Percentiles rank a stretch among this genome's conserved stretches.
phyloP scores from a whole-genome alignment of 1,140 invertebrate genomes.

The Neelides sp. region DNA sequence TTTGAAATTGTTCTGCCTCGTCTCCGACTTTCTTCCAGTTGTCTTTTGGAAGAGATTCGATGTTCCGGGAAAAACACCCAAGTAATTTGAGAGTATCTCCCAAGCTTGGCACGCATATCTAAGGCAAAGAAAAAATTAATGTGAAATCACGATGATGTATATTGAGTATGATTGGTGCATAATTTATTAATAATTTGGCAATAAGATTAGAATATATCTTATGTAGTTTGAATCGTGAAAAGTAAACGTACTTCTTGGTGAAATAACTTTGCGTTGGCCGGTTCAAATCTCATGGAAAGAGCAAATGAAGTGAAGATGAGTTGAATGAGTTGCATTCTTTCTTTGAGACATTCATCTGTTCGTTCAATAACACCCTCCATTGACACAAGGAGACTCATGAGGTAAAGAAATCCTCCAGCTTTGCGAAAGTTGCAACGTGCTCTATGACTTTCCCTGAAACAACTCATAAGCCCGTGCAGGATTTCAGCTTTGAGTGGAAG shows the following conservation, averaged over 20 bases:
- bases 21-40: constrained; percentile 53
- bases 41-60: constrained; percentile 43
- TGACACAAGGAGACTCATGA: constrained; percentile 87
- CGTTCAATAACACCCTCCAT: constrained; percentile 64
- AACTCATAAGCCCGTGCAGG: constrained; percentile 72
- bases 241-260: constrained; percentile 76
- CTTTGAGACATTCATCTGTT: constrained; percentile 41
- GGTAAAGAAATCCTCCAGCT: constrained; percentile 93
- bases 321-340: constrained; percentile 24
- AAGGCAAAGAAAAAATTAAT: constrained; percentile 25
- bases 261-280: constrained; percentile 97
- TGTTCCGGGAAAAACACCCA: constrained; percentile 62
- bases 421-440: constrained; percentile 93
- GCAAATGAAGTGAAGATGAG: constrained; percentile 77
- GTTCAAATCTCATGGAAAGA: constrained; percentile 96
- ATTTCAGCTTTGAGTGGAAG: constrained; percentile 79
- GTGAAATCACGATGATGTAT: not conserved
- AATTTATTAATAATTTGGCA: not conserved
- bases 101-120: constrained; percentile 80
- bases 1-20: constrained; percentile 15
- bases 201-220: not conserved
- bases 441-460: constrained; percentile 84
- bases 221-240: no score
- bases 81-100: constrained; percentile 80
- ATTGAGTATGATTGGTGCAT: not conserved